Percentiles rank a stretch among this genome's conserved stretches.
Conservation (phyloP, 2,888 invertebrate genomes). For the Eurois occulta region DNA sequence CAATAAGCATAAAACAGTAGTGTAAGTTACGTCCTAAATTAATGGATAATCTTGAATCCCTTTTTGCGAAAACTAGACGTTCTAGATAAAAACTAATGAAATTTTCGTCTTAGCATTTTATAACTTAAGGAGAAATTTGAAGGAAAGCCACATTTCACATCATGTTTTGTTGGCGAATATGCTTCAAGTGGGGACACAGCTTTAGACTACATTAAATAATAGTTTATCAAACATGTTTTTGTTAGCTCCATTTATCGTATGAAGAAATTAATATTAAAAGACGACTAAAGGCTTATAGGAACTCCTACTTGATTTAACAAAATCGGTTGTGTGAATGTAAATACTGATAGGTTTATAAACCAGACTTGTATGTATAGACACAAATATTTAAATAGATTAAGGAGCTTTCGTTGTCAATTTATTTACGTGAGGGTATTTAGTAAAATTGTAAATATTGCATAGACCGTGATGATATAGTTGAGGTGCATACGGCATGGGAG, state of each 20-base stretch:
- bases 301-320: constrained; percentile 76
- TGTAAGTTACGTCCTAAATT: neutral
- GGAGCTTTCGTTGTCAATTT: constrained; percentile 81
- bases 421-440: constrained; percentile 76
- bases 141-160: neutral
- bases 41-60: neutral
- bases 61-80: neutral
- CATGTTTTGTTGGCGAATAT: neutral
- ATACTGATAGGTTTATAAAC: constrained; percentile 77
- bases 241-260: constrained; percentile 13
- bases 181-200: too few relatives aligned
- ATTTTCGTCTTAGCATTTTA: neutral
- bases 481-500: constrained; percentile 56
- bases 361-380: constrained; percentile 73
- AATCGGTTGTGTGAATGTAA: constrained; percentile 87
- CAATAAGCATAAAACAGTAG: neutral
- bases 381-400: constrained; percentile 70
- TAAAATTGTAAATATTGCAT: constrained; percentile 74
- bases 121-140: neutral
- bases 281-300: constrained; percentile 73
- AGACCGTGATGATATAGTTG: constrained; percentile 62
- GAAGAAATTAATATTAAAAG: constrained; percentile 19
- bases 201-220: constrained; percentile 3
- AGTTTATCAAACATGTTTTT: neutral
- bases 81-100: neutral